Evolutionary conservation across 2,888 invertebrate species (phyloP).

Genomic region (Halictus quadricinctus): DNA sequence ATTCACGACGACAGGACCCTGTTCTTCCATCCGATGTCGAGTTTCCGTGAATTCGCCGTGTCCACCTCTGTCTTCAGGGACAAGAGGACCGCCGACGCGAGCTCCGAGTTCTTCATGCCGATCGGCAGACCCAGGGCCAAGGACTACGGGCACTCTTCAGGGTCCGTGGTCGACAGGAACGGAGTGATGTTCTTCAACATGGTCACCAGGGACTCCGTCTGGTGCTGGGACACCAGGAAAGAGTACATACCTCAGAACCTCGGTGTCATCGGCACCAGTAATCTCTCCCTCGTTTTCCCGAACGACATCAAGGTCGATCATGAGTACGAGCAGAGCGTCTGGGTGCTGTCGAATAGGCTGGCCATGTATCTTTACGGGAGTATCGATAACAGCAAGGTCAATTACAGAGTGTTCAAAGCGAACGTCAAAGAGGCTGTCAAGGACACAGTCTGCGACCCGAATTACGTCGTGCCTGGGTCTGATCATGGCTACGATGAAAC

Average conservation of each 20-base stretch:
- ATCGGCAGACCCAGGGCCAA: conserved; percentile 79
- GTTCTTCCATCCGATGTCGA: conserved; percentile 92
- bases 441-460: conserved; percentile 89
- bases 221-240: conserved; percentile 91
- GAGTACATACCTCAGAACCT: conserved; percentile 86
- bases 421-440: conserved; percentile 86
- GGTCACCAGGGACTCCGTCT: conserved; percentile 89
- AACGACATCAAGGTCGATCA: conserved; percentile 92
- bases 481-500: conserved; percentile 75
- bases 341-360: conserved; percentile 90
- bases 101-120: conserved; percentile 76
- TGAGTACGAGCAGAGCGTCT: conserved; percentile 87
- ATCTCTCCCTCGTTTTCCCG: conserved; percentile 88
- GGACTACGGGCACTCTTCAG: conserved; percentile 87
- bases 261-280: conserved; percentile 86
- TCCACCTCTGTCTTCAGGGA: conserved; percentile 87
- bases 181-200: conserved; percentile 92
- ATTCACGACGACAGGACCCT: conserved; percentile 85
- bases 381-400: conserved; percentile 86
- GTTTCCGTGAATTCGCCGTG: conserved; percentile 90
- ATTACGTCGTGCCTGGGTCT: conserved; percentile 75
- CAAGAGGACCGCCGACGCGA: conserved; percentile 81
- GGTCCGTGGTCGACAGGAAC: conserved; percentile 88
- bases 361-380: conserved; percentile 89
- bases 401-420: conserved; percentile 89